Conservation (phyloP, 2,888 invertebrate species). For the Andricus curvator region DNA sequence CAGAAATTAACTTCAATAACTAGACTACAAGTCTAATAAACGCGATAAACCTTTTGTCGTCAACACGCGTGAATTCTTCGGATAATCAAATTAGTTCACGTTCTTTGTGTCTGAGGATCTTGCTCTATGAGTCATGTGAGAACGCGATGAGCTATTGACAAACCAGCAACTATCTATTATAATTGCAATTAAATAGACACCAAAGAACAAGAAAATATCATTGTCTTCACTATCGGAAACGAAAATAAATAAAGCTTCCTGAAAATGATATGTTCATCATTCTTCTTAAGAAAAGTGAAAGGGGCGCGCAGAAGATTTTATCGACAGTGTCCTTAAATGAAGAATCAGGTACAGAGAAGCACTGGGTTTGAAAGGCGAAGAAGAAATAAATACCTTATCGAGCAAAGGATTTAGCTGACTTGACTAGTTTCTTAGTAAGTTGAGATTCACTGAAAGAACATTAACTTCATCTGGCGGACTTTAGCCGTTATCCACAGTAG, state of each 20-base stretch:
- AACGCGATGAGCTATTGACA: background rate
- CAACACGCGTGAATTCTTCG: conserved; percentile 10
- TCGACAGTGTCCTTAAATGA: background rate
- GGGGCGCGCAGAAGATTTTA: background rate
- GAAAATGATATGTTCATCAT: too few species aligned
- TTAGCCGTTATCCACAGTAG: conserved; percentile 9
- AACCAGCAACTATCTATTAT: background rate
- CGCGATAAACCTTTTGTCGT: conserved; percentile 4
- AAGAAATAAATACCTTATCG: conserved; percentile 26
- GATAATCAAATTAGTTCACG: conserved; percentile 36
- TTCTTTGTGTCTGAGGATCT: conserved; percentile 35
- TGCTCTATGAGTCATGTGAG: conserved; percentile 23
- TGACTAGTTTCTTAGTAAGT: background rate
- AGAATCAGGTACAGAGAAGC: background rate
- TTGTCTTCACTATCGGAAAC: background rate
- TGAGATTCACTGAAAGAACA: background rate
- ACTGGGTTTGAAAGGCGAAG: background rate
- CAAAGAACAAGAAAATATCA: background rate
- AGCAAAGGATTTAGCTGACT: conserved; percentile 14
- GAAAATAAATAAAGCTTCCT: background rate
- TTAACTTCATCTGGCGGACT: background rate
- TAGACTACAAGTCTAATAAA: background rate
- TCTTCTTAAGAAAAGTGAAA: background rate
- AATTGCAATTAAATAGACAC: background rate
- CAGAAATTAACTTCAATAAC: background rate